Conservation (phyloP, 2,113 vertebrate genomes). For the Nothocercus julius region DNA sequence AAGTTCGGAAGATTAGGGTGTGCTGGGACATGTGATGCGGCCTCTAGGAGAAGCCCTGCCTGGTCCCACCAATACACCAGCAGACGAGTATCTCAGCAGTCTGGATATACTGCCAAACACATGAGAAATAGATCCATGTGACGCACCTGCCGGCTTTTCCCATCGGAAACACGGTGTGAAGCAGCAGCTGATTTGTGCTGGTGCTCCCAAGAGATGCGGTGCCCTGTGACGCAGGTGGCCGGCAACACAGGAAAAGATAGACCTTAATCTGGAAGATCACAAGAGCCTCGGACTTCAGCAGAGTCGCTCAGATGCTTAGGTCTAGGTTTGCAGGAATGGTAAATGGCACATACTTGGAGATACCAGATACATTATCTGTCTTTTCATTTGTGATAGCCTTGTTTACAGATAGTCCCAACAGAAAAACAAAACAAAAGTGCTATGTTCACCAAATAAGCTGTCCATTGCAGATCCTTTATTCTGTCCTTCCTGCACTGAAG, state of each 20-base stretch:
- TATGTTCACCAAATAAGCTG: not conserved
- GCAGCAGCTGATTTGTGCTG: not conserved
- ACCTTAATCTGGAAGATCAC: not conserved
- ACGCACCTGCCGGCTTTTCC: accelerated
- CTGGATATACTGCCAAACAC: not conserved
- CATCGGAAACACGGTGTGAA: not conserved
- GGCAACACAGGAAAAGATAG: not conserved
- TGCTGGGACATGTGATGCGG: accelerated
- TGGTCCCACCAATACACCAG: not conserved
- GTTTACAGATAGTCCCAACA: not conserved
- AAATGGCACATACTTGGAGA: not conserved
- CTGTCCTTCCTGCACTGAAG: not conserved
- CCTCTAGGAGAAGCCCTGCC: not conserved
- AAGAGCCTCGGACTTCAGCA: not conserved
- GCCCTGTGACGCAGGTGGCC: accelerated
- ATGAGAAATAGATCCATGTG: not conserved
- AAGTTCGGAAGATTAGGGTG: not conserved
- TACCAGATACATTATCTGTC: not conserved
- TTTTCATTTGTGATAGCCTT: not conserved
- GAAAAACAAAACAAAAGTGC: too few species aligned
- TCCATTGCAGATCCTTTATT: not conserved
- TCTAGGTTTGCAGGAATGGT: not conserved
- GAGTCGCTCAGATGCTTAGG: not conserved
- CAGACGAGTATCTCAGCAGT: not conserved
- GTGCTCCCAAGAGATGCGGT: not conserved